A percentile compares a stretch with the other conserved stretches of the same genome.
Evolutionary conservation across 37 sponge, comb jelly and placozoan genomes (phyloP).

Genomic region (Geodia barretti): DNA sequence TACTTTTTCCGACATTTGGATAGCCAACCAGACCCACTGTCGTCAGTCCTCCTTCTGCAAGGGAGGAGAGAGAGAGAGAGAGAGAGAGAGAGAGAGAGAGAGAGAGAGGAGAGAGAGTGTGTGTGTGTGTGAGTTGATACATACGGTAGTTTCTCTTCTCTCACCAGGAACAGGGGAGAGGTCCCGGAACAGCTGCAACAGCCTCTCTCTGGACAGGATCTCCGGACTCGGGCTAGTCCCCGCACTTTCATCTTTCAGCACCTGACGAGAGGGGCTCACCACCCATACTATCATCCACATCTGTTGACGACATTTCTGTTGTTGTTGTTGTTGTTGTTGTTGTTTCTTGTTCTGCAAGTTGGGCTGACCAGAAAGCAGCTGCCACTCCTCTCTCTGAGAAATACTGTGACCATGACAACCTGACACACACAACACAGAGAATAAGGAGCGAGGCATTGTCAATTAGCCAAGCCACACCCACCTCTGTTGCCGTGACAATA

Average conservation of each 20-base stretch:
- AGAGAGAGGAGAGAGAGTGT: too few species aligned
- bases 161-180: conserved; percentile 38
- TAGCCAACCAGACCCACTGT: conserved; percentile 82
- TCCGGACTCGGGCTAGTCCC: neutral
- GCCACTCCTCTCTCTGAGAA: conserved; percentile 18
- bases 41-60: conserved; percentile 14
- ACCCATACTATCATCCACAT: neutral
- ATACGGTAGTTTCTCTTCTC: too few species aligned
- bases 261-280: neutral
- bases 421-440: neutral
- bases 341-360: neutral
- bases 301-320: neutral
- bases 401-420: conserved; percentile 64
- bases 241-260: conserved; percentile 9
- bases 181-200: conserved; percentile 37
- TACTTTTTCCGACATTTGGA: conserved; percentile 97
- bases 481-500: conserved; percentile 78
- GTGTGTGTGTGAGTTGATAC: neutral
- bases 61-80: neutral
- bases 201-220: conserved; percentile 34
- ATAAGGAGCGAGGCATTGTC: neutral
- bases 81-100: neutral
- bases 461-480: conserved; percentile 1
- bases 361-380: conserved; percentile 76
- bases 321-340: neutral